phyloP scores from a whole-genome alignment of 2,113 vertebrate genomes.

The Laticauda laticaudata region DNA sequence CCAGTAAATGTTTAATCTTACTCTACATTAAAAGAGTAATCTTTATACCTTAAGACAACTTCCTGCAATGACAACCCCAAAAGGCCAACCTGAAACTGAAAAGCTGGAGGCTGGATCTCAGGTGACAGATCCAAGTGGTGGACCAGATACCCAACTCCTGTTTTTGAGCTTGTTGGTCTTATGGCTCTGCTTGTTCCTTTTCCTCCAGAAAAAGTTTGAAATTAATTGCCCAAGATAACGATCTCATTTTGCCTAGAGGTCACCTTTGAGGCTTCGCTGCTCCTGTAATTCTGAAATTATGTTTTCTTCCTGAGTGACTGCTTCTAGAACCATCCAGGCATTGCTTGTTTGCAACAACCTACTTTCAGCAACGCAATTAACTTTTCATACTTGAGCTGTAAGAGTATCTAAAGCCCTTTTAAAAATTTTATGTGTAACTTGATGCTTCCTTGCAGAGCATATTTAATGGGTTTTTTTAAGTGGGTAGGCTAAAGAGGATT shows the following conservation, averaged over 20 bases:
- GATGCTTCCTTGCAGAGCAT: not conserved
- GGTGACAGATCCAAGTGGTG: not conserved
- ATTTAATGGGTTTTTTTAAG: not conserved
- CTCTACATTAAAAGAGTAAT: not conserved
- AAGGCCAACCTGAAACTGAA: not conserved
- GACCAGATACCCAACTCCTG: not conserved
- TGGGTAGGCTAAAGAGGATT: not conserved
- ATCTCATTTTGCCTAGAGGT: not conserved
- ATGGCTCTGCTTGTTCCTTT: not conserved
- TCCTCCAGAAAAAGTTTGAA: not conserved
- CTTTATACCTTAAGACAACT: not conserved
- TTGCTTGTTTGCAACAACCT: not conserved
- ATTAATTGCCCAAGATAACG: not conserved
- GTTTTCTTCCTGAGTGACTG: not conserved
- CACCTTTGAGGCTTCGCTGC: not conserved
- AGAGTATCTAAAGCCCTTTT: not conserved
- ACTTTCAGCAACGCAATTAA: not conserved
- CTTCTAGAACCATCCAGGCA: not conserved
- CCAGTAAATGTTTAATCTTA: not conserved
- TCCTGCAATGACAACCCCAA: not conserved
- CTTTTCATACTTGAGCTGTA: not conserved
- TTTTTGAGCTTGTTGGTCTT: not conserved
- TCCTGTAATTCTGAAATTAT: not conserved
- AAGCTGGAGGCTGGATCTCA: no score
- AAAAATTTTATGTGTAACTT: not conserved